Evolutionary conservation across 2,888 invertebrate species (phyloP), one percentile per base, ranked within the genome.

Genomic region (Helicoverpa assulta): DNA sequence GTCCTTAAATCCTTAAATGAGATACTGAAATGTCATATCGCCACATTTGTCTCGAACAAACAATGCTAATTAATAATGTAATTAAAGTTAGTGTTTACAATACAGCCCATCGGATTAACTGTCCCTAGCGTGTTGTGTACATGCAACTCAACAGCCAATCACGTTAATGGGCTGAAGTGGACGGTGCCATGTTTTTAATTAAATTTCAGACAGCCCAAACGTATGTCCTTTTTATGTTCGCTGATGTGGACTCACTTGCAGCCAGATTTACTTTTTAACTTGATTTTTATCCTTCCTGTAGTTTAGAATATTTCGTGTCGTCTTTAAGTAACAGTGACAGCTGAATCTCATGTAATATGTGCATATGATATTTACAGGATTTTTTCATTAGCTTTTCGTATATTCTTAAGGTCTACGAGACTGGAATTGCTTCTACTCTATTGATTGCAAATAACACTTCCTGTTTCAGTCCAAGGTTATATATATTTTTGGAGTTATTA

Each of bases 401-500:
- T n/a, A 47, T n/a, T n/a, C 5, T 16, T n/a, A 43, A 16, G 43
- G 0, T 43, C 10, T 43, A 43, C 3, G 43, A 43, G 16, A 14
- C 16, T 43, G 33, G 10, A 1, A 4, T 14, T 43, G 43, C 43
- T 5, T 43, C 10, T 43, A 12, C 47, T n/a, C 14, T 12, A 12
- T 14, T 47, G n/a, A 47, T 7, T 19, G 14, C 18, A 33, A 40
- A 50, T 26, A 12, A n/a, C 19, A 56, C 5, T 14, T 6, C 37
- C 5, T 0, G 2, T 33, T 14, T 29, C 26, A n/a, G 40, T 40
- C 50, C 10, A 40, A 53, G 43, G 33, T 53, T 53, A 21, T 2
- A 50, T 60, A 50, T 60, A 19, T 14, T 50, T 66, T 70, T 21
- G 29, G 26, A 8, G 12, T 56, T 53, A 21, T 18, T n/a, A 50